Evolutionary conservation across 2,797 vertebrate genomes (phyloP).

Genomic region (Parotocinclus haroldoi): DNA sequence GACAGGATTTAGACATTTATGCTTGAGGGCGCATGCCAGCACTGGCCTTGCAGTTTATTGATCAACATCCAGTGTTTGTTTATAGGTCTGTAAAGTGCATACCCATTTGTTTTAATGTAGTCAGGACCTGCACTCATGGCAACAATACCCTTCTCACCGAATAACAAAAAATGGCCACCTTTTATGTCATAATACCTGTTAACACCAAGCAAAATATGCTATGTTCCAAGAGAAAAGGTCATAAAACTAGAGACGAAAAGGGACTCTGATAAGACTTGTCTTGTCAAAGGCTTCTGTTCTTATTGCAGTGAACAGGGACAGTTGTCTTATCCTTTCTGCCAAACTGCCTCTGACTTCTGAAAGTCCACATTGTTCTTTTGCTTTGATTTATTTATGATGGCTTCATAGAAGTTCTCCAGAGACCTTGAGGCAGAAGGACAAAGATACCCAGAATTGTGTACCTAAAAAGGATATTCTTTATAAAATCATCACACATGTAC

Average conservation of each 20-base stretch:
- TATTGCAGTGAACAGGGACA: constrained; percentile 9
- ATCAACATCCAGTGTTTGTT: constrained; percentile 70
- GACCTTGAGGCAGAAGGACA: constrained; percentile 3
- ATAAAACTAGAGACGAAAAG: background rate
- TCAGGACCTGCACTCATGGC: constrained; percentile 38
- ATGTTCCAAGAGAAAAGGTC: background rate
- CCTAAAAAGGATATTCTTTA: too few relatives aligned
- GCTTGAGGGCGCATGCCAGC: constrained; percentile 56
- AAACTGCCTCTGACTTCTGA: constrained; percentile 57
- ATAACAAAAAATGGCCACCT: constrained; percentile 33
- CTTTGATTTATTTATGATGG: constrained; percentile 61
- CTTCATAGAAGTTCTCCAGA: constrained; percentile 36
- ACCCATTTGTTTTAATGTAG: constrained; percentile 41
- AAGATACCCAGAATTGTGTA: constrained; percentile 31
- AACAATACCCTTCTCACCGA: constrained; percentile 44
- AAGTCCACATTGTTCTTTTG: constrained; percentile 49
- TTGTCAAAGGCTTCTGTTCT: background rate
- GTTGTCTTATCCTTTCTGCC: constrained; percentile 38
- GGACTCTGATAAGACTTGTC: background rate
- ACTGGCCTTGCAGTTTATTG: constrained; percentile 65
- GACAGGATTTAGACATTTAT: constrained; percentile 65
- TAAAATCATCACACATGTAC: too few relatives aligned
- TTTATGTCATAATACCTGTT: constrained; percentile 11
- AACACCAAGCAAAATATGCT: background rate
- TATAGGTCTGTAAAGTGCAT: constrained; percentile 63